phyloP scores from a whole-genome alignment of 2,797 vertebrate genomes.

The Neosilurus hyrtlii region DNA sequence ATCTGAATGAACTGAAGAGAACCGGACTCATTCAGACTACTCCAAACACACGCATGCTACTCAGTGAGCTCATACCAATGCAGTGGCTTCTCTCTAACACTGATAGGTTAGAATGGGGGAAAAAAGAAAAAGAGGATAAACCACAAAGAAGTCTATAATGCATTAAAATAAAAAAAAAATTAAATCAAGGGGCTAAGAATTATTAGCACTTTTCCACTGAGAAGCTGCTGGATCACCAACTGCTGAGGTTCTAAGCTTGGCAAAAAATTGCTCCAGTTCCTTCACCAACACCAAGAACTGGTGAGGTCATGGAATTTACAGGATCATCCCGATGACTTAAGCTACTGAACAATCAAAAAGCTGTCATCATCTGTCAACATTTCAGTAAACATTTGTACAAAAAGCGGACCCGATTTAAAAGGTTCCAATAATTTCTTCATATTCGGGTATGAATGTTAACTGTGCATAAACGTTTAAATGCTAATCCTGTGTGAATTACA shows the following conservation, averaged over 20 bases:
- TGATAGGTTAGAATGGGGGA: background rate
- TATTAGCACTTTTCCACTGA: background rate
- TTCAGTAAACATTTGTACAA: background rate
- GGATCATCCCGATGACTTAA: background rate
- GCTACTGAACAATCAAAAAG: background rate
- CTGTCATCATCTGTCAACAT: background rate
- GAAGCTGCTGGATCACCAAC: background rate
- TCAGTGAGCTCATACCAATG: conserved; percentile 34
- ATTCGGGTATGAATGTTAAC: background rate
- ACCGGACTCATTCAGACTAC: background rate
- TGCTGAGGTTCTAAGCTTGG: background rate
- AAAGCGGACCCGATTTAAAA: too few relatives aligned
- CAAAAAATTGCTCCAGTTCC: background rate
- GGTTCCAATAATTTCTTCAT: background rate
- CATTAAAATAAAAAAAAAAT: too few relatives aligned
- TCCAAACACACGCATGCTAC: conserved; percentile 39
- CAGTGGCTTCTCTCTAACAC: conserved; percentile 15
- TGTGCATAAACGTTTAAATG: background rate
- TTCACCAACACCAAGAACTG: background rate
- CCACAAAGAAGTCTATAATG: background rate
- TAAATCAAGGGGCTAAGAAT: background rate
- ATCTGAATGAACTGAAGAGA: background rate
- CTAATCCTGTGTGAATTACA: background rate
- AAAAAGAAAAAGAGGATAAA: background rate
- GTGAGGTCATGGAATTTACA: background rate